Percentiles rank a stretch among this genome's conserved stretches.
phyloP scores from a whole-genome alignment of 2,888 invertebrate species.

The Lepetodrilus schrolli region DNA sequence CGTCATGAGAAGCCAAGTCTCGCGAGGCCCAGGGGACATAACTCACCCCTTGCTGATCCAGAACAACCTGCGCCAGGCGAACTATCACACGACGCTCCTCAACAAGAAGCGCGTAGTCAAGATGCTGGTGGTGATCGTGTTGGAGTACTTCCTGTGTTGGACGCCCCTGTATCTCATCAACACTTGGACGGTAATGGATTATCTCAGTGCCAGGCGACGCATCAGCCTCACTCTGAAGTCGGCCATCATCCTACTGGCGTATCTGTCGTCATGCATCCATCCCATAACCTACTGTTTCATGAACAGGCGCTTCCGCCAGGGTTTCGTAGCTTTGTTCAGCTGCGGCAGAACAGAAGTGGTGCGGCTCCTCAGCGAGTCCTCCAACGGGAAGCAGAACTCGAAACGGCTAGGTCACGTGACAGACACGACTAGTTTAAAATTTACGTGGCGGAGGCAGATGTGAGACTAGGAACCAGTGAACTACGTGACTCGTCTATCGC shows the following conservation, averaged over 20 bases:
- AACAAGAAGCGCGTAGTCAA: constrained; percentile 75
- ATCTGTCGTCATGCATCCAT: constrained; percentile 89
- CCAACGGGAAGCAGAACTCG: constrained; percentile 19
- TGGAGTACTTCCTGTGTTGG: constrained; percentile 94
- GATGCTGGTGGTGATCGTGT: constrained; percentile 91
- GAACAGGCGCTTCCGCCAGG: constrained; percentile 89
- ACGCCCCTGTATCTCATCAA: constrained; percentile 88
- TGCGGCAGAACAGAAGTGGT: constrained; percentile 69
- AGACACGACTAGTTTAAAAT: not conserved
- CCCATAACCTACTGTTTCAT: constrained; percentile 94
- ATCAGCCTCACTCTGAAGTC: constrained; percentile 77
- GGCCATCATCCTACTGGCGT: constrained; percentile 85
- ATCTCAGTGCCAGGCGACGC: constrained; percentile 79
- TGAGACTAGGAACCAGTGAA: no score
- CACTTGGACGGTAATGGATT: constrained; percentile 85
- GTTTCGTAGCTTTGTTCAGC: constrained; percentile 83
- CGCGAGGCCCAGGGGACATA: not conserved
- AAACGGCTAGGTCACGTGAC: not conserved
- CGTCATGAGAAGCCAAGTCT: constrained; percentile 13
- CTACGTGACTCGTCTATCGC: no score
- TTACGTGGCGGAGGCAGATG: not conserved
- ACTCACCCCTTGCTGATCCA: not conserved
- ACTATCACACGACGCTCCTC: constrained; percentile 40
- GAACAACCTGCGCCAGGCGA: constrained; percentile 37
- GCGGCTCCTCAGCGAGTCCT: constrained; percentile 34